phyloP scores from a whole-genome alignment of 2,113 vertebrate genomes.

The Lophochroa leadbeateri region DNA sequence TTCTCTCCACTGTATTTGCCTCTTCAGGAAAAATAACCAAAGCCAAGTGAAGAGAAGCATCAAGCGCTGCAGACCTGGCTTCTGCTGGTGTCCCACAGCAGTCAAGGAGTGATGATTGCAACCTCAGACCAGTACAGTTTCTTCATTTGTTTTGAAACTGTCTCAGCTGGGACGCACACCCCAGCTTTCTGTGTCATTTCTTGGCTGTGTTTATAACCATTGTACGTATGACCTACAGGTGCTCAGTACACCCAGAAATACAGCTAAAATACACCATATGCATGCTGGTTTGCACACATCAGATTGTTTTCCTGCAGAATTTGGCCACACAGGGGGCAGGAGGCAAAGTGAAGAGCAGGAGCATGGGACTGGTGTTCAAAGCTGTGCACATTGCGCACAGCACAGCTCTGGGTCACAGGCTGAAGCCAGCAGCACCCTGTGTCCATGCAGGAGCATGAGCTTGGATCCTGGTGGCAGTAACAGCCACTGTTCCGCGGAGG shows the following conservation, averaged over 20 bases:
- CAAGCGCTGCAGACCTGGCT: neutral
- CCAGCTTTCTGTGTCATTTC: neutral
- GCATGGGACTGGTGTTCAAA: neutral
- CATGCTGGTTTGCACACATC: neutral
- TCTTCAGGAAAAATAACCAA: neutral
- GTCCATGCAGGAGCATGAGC: accelerated
- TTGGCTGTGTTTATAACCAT: neutral
- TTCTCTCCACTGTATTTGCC: neutral
- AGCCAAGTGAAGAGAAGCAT: neutral
- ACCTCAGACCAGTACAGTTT: neutral
- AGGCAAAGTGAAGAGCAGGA: neutral
- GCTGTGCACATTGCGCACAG: accelerated
- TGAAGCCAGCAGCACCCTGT: neutral
- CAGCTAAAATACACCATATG: neutral
- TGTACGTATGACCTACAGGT: neutral
- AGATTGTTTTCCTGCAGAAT: neutral
- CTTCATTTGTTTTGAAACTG: neutral
- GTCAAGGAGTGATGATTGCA: neutral
- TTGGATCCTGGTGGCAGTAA: neutral
- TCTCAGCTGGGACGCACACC: neutral
- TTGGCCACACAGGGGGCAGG: neutral
- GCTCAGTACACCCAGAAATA: neutral
- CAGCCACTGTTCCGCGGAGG: neutral
- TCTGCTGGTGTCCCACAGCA: neutral
- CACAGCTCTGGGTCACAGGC: neutral